Percentiles rank a stretch among this genome's conserved stretches.
Conservation (phyloP, 2,797 vertebrate species). For the Decapterus maruadsi region DNA sequence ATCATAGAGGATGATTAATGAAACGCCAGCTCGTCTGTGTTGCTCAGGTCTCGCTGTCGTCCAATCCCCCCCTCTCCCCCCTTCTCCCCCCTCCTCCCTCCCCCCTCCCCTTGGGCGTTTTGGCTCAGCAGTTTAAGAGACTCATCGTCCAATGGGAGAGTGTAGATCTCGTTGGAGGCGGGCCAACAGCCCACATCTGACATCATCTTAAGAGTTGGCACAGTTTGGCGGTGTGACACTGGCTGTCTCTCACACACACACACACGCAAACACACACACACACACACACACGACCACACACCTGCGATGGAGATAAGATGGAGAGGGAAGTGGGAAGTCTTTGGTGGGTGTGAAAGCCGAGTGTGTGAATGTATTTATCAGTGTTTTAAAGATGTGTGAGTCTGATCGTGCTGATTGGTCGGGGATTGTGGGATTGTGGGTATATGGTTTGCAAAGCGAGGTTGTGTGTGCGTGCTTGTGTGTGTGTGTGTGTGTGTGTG, state of each 20-base stretch:
- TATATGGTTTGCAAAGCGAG: constrained; percentile 33
- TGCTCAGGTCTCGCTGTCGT: constrained; percentile 31
- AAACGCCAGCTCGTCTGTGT: constrained; percentile 40
- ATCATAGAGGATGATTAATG: constrained; percentile 61
- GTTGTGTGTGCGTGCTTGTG: constrained; percentile 32
- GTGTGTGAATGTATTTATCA: constrained; percentile 64
- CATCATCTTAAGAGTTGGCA: constrained; percentile 67
- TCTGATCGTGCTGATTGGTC: constrained; percentile 61
- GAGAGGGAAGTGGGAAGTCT: constrained; percentile 54
- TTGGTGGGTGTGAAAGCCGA: constrained; percentile 59
- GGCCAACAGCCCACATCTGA: constrained; percentile 64
- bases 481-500: constrained; percentile 44
- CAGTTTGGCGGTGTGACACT: constrained; percentile 48
- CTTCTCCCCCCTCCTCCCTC: not conserved
- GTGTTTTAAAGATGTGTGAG: constrained; percentile 53
- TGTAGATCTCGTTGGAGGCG: constrained; percentile 59
- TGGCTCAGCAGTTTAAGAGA: constrained; percentile 27
- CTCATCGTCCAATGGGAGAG: constrained; percentile 56
- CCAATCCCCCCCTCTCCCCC: constrained; percentile 21
- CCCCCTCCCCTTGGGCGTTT: constrained; percentile 21
- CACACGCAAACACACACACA: constrained; percentile 15
- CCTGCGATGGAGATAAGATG: constrained; percentile 42
- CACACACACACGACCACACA: constrained; percentile 27
- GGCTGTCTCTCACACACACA: constrained; percentile 30
- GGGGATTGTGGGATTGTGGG: constrained; percentile 47